Conservation (phyloP, 2,113 vertebrate species). For the Rafetus swinhoei region DNA sequence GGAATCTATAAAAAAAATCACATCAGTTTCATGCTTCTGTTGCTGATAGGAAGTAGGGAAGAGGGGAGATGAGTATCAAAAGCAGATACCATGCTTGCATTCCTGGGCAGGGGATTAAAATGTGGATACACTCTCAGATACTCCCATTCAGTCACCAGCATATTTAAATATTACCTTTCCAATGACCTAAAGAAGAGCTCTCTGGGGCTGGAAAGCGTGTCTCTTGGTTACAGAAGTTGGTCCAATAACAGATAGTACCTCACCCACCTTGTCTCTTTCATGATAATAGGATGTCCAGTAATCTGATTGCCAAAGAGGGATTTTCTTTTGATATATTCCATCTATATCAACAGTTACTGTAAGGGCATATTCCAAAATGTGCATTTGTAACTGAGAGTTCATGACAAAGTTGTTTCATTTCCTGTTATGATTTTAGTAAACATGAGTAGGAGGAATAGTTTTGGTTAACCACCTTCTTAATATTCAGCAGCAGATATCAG, state of each 20-base stretch:
- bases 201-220: neutral
- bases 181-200: neutral
- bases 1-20: constrained; percentile 6
- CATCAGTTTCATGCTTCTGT: constrained; percentile 12
- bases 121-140: neutral
- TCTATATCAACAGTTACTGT: neutral
- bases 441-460: neutral
- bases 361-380: neutral
- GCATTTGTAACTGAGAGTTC: neutral
- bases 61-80: constrained; percentile 19
- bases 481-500: constrained; percentile 2
- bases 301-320: accelerated
- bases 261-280: neutral
- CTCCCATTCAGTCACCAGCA: constrained; percentile 14
- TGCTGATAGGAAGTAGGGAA: neutral
- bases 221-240: neutral
- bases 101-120: neutral
- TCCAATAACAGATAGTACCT: neutral
- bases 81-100: constrained; percentile 2
- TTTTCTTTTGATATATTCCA: constrained; percentile 11
- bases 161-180: neutral
- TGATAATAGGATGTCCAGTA: constrained; percentile 8
- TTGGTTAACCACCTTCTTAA: neutral
- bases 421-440: constrained; percentile 3
- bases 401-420: neutral